Conservation (phyloP, 2,797 vertebrate species). For the Semaprochilodus insignis region DNA sequence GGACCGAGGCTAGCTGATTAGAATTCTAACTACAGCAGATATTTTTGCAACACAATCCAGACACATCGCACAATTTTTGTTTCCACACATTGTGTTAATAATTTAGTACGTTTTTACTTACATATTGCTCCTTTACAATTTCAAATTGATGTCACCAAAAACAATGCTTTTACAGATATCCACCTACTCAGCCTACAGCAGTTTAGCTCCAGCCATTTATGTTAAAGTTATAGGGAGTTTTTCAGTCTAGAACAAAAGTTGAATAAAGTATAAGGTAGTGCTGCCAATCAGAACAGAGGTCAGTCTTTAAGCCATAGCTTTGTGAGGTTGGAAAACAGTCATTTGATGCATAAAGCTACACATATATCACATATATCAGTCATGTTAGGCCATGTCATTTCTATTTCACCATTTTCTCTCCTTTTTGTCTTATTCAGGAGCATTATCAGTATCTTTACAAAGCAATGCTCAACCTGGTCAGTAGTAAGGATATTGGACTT, state of each 20-base stretch:
- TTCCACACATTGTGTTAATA: too few relatives aligned
- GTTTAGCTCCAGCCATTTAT: not conserved
- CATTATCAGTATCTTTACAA: constrained; percentile 99
- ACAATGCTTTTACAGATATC: not conserved
- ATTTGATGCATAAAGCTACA: too few relatives aligned
- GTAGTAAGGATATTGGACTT: constrained; percentile 90
- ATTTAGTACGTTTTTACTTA: too few relatives aligned
- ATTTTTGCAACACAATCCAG: too few relatives aligned
- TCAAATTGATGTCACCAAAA: not conserved
- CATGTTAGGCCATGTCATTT: not conserved
- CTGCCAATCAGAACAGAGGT: not conserved
- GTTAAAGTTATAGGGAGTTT: too few relatives aligned
- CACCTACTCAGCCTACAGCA: not conserved
- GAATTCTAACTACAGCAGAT: too few relatives aligned
- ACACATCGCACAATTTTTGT: too few relatives aligned
- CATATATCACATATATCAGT: too few relatives aligned
- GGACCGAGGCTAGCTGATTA: too few relatives aligned
- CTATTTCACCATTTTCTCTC: not conserved
- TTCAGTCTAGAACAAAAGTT: not conserved
- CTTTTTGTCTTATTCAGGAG: constrained; percentile 78
- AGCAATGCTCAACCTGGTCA: constrained; percentile 97
- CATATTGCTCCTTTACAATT: too few relatives aligned
- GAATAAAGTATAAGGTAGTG: not conserved
- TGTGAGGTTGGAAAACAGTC: too few relatives aligned
- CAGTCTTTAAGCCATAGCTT: not conserved